Evolutionary conservation across 2,797 vertebrate genomes (phyloP), one percentile per base, ranked within the genome.

Genomic region (Leptoclinus maculatus): DNA sequence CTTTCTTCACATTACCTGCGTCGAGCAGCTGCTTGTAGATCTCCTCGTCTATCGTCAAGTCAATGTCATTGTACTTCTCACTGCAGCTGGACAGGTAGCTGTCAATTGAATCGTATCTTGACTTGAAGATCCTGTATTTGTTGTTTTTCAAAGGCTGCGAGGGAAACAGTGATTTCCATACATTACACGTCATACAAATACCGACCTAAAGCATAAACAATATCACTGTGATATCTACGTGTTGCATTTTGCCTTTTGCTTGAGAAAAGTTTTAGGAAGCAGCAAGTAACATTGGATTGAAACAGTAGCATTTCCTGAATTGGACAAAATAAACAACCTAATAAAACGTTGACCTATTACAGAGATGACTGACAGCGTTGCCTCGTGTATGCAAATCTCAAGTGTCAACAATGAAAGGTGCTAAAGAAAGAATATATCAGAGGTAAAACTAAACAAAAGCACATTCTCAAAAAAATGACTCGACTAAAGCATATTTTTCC

Each of bases 11-110:
- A 0, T 76, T 90, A 99, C 98, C 98, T 96, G 96, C 97, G 75
- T 92, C 94, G 23, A 98, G 94, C 64, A 99, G 96, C 85, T 97
- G 97, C 72, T 96, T 93, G 84, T 98, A 95, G 93, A 99, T 97
- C 73, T 97, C 96, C 88, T 96, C 97, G 79, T 99, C 98, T 90
- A 97, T 97, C 7, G 96, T 99, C 92, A 99, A 90, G 81, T 98
- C 96, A 58, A 99, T 97, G 94, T 99, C 98, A 68, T 99, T 99
- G 93, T 99, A 99, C 88, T 98, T 99, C 88, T 99, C 98, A 16
- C 98, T 96, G 68, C 97, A 99, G 86, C 95, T 93, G 60, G 98
- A 99, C 58, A 99, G 95, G 92, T 99, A 99, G 94, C 98, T 99
- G 94, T 99, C 98, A 83, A 99, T 99, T 7, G 98, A 99, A 89